Evolutionary conservation across 1,140 invertebrate species (phyloP), one percentile per base, ranked within the genome.

Genomic region (Radopholus similis): DNA sequence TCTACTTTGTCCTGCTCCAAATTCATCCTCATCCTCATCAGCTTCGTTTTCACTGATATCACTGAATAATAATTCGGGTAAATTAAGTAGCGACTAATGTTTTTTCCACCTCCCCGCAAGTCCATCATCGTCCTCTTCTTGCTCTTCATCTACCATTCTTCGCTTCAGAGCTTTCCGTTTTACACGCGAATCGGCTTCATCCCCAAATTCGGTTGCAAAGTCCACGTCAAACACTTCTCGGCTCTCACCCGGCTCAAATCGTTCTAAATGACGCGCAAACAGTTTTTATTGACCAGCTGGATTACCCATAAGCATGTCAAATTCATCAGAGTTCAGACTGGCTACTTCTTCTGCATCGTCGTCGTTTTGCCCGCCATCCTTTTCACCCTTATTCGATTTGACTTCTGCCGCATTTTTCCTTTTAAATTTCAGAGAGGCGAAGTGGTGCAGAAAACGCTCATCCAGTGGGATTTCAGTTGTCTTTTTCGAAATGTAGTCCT

Each of bases 281-380:
- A 13, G 8, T 8, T 21, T 9, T 35, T 13, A 40, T 58, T 13
- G 11, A 62, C 15, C 74, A 68, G 76, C 75, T 74, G 80, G 78
- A 18, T 47, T n/a, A 64, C 60, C 44, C 26, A 86, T 67, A 54
- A 82, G 82, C 4, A 73, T 64, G 66, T 86, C 89, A 83, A 95
- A 95, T 80, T 95, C 91, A 64, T 91, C 90, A 80, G 91, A 92
- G 69, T 88, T 89, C 2, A 95, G 89, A 75, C 90, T 92, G 44
- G 90, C 90, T 35, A 86, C 84, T 81, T 92, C 90, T 76, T 88
- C 88, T 71, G 87, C 86, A 35, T 86, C 85, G 32, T 82, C 80
- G 1, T 86, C 83, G 18, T 72, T 74, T 26, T 49, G 72, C 38
- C 68, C 67, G n/a, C 23, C 21, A 2, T 13, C 34, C 8, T 1